These are phyloP conservation scores for Lithophane ornitopus DNA, from an alignment of 2,888 invertebrate species.

Conservation along the genomic window DNA sequence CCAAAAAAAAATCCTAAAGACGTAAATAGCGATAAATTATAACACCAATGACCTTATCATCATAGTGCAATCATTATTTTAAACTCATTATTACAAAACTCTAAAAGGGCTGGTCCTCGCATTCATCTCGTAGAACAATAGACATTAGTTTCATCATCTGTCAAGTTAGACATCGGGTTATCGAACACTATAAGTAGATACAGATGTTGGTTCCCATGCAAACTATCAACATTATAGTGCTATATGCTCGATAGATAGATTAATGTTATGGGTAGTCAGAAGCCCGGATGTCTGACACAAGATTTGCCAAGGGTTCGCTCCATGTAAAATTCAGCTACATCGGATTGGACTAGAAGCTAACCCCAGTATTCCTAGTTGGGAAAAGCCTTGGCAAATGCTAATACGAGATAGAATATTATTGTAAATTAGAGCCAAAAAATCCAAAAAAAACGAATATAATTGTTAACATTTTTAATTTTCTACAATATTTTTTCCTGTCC, in stretches of 20 bases:
- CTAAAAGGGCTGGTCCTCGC: background rate
- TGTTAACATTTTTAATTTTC: too few species aligned
- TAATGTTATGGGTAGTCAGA: too few species aligned
- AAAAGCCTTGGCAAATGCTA: background rate
- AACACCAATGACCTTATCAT: background rate
- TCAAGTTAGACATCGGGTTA: slow-evolving; percentile 1
- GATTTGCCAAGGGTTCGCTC: background rate
- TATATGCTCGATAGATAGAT: background rate
- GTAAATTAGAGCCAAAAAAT: background rate
- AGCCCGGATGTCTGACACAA: background rate
- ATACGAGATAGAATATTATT: background rate
- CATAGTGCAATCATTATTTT: background rate
- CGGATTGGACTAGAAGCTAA: too few species aligned
- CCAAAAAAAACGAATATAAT: background rate
- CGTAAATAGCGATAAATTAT: background rate
- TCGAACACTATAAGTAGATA: background rate
- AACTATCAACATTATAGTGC: background rate
- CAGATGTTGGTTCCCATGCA: background rate
- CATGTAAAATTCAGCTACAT: too few species aligned
- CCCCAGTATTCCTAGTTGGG: background rate
- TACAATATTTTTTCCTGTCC: too few species aligned
- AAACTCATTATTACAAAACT: slow-evolving; percentile 10
- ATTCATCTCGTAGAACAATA: slow-evolving; percentile 18
- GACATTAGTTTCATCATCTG: slow-evolving; percentile 7
- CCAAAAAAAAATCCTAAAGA: background rate